Conservation (phyloP, 2,888 invertebrate species). For the Amblyteles armatorius region DNA sequence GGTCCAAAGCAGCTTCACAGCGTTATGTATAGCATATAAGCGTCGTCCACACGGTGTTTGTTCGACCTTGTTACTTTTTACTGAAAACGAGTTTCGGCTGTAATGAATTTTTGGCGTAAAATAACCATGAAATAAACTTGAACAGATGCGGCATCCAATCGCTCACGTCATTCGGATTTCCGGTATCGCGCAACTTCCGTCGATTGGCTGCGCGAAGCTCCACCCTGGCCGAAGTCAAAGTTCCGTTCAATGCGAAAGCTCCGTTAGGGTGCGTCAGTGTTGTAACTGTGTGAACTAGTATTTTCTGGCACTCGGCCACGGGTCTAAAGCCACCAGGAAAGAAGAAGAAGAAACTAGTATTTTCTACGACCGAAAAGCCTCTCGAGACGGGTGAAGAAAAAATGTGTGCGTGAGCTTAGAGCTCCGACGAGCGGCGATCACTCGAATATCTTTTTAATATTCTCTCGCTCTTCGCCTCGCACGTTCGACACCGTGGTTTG, state of each 20-base stretch:
- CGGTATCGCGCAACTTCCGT: neutral
- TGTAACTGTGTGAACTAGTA: neutral
- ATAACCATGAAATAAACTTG: neutral
- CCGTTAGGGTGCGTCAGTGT: neutral
- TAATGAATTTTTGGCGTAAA: too few relatives aligned
- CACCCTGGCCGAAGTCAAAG: neutral
- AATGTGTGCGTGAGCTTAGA: neutral
- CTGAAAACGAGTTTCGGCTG: neutral
- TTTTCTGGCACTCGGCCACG: neutral
- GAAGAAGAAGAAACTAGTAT: neutral
- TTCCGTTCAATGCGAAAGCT: conserved; percentile 7
- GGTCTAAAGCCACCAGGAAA: too few relatives aligned
- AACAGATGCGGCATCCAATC: neutral
- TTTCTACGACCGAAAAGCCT: neutral
- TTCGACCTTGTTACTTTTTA: too few relatives aligned
- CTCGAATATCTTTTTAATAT: neutral
- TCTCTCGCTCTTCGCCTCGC: neutral
- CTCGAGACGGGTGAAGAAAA: neutral
- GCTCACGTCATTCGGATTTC: neutral
- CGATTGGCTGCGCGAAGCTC: conserved; percentile 3
- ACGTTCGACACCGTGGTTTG: neutral
- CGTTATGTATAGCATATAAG: too few relatives aligned
- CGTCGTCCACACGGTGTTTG: too few relatives aligned
- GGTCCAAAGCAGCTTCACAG: too few relatives aligned
- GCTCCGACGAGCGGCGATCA: neutral